A percentile compares a stretch with the other conserved stretches of the same genome.
These are phyloP conservation scores for Rallus crepitans DNA, from an alignment of 2,797 vertebrate species.

Conservation along the genomic window DNA sequence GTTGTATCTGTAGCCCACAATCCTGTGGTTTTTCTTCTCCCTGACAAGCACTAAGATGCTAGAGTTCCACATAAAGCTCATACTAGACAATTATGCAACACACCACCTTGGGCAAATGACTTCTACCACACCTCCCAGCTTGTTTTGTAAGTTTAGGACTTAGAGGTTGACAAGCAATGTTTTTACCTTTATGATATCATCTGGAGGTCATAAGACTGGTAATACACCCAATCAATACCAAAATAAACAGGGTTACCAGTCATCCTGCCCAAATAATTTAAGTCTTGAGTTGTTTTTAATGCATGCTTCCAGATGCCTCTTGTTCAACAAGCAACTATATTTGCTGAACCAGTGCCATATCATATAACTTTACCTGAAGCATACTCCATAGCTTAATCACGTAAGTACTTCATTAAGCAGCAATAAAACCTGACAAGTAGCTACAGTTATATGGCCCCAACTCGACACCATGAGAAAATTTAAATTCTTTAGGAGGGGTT, in stretches of 20 bases:
- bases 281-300: not conserved
- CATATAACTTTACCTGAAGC: not conserved
- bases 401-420: not conserved
- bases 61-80: not conserved
- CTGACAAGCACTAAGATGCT: not conserved
- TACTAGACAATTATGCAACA: not conserved
- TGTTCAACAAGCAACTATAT: not conserved
- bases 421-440: not conserved
- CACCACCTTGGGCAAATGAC: not conserved
- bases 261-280: not conserved
- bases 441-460: not conserved
- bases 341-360: constrained; percentile 2
- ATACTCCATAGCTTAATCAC: not conserved
- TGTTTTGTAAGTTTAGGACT: not conserved
- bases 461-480: not conserved
- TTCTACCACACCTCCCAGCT: not conserved
- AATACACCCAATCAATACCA: not conserved
- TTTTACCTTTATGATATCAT: not conserved
- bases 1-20: not conserved
- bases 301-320: not conserved
- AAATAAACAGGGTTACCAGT: not conserved
- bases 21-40: not conserved
- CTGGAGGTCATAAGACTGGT: not conserved
- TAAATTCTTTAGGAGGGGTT: not conserved
- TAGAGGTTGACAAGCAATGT: not conserved